phyloP scores from a whole-genome alignment of 2,113 vertebrate species.

The Dendropsophus ebraccatus region DNA sequence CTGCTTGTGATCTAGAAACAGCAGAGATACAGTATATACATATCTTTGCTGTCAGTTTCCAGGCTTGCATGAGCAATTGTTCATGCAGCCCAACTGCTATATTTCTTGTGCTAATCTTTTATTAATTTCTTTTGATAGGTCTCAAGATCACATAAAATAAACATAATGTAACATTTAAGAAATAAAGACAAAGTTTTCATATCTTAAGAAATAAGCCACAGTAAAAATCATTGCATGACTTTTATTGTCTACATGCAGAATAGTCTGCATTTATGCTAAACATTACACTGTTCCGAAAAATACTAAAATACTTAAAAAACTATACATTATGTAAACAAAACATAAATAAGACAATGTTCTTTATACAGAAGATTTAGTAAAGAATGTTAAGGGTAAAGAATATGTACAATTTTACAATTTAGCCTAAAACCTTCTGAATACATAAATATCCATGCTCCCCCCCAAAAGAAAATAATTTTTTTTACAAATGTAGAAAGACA shows the following conservation, averaged over 20 bases:
- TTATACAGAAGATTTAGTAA: slow-evolving; percentile 79
- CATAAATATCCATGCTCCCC: slow-evolving; percentile 71
- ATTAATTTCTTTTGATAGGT: too few relatives aligned
- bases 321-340: slow-evolving; percentile 91
- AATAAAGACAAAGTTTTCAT: too few relatives aligned
- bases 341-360: slow-evolving; percentile 90
- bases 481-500: slow-evolving; percentile 68
- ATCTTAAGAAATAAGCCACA: not conserved
- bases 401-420: slow-evolving; percentile 78
- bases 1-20: too few relatives aligned
- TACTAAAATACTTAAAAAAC: slow-evolving; percentile 91
- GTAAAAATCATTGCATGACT: slow-evolving; percentile 16
- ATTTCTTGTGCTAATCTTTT: too few relatives aligned
- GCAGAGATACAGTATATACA: too few relatives aligned
- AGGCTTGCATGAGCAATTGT: too few relatives aligned
- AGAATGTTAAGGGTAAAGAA: slow-evolving; percentile 73
- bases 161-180: too few relatives aligned
- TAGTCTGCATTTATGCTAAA: slow-evolving; percentile 83
- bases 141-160: not conserved
- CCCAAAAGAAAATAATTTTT: slow-evolving; percentile 70
- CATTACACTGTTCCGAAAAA: slow-evolving; percentile 87
- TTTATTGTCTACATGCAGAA: slow-evolving; percentile 87
- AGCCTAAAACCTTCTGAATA: slow-evolving; percentile 74
- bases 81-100: too few relatives aligned
- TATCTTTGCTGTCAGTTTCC: too few relatives aligned